Percentiles rank a stretch among this genome's conserved stretches.
Evolutionary conservation across 2,888 invertebrate genomes (phyloP).

Genomic region (Sericinus montela): DNA sequence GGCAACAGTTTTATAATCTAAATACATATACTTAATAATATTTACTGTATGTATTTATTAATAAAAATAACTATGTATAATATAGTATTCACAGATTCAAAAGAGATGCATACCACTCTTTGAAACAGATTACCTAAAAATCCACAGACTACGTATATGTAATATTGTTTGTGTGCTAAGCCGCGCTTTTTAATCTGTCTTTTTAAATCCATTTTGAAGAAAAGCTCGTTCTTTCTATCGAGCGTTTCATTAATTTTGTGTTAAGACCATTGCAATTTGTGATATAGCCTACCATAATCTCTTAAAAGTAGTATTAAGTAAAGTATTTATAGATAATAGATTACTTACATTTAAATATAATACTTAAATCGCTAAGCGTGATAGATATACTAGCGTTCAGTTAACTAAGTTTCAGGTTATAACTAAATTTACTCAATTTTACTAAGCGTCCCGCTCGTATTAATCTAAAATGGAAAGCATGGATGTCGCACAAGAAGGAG

Average conservation of each 20-base stretch:
- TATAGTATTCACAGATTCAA: no score
- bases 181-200: slow-evolving; percentile 29
- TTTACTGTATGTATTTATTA: no score
- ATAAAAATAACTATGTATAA: no score
- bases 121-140: no score
- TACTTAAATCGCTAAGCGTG: slow-evolving; percentile 29
- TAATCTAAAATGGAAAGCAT: slow-evolving; percentile 69
- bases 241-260: slow-evolving; percentile 21
- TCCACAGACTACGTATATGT: not conserved
- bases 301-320: slow-evolving; percentile 23
- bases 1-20: no score
- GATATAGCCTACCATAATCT: slow-evolving; percentile 32
- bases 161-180: not conserved
- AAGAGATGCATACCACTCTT: no score
- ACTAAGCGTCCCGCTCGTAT: slow-evolving; percentile 37
- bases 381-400: slow-evolving; percentile 63
- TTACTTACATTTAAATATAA: slow-evolving; percentile 19
- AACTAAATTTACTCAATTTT: slow-evolving; percentile 34
- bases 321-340: slow-evolving; percentile 22
- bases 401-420: slow-evolving; percentile 58
- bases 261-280: slow-evolving; percentile 28
- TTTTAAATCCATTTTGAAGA: slow-evolving; percentile 37
- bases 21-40: no score
- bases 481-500: slow-evolving; percentile 71
- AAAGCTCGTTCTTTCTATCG: slow-evolving; percentile 17